Percentiles rank a stretch among this genome's conserved stretches.
These are phyloP conservation scores for Chorisops tibialis DNA, from an alignment of 2,888 invertebrate genomes.

Conservation along the genomic window DNA sequence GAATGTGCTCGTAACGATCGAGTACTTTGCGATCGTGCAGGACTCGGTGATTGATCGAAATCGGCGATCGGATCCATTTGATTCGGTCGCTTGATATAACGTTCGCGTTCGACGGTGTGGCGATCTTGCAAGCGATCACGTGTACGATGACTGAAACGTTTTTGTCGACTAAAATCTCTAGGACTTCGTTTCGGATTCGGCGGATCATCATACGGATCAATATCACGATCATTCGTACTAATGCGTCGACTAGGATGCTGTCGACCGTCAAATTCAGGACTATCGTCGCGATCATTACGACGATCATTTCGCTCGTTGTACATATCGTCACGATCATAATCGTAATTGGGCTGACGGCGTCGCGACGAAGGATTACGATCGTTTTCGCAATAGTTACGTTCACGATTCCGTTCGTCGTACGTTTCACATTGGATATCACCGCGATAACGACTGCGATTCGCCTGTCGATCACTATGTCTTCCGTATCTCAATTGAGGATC, in stretches of 20 bases:
- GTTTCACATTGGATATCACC: slow-evolving; percentile 3
- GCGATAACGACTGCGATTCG: neutral
- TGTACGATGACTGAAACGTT: slow-evolving; percentile 45
- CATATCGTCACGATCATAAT: neutral
- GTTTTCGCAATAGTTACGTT: neutral
- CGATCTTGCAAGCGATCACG: slow-evolving; percentile 50
- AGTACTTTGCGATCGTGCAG: slow-evolving; percentile 42
- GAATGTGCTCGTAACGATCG: slow-evolving; percentile 43
- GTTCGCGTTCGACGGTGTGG: slow-evolving; percentile 54
- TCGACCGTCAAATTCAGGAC: neutral
- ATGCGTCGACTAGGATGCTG: neutral
- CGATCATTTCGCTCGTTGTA: slow-evolving; percentile 6
- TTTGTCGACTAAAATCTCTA: neutral
- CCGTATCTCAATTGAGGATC: slow-evolving; percentile 64
- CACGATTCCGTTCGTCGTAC: neutral
- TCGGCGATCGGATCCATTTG: slow-evolving; percentile 45
- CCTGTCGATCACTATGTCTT: slow-evolving; percentile 5
- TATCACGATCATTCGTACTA: neutral
- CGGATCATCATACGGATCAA: slow-evolving; percentile 1
- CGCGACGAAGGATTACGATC: neutral
- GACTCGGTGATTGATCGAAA: slow-evolving; percentile 37
- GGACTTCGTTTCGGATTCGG: neutral
- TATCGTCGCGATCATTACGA: slow-evolving; percentile 36
- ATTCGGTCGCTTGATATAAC: slow-evolving; percentile 46
- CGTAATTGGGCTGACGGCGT: neutral